phyloP scores from a whole-genome alignment of 2,888 invertebrate genomes.

The Apamea crenata region DNA sequence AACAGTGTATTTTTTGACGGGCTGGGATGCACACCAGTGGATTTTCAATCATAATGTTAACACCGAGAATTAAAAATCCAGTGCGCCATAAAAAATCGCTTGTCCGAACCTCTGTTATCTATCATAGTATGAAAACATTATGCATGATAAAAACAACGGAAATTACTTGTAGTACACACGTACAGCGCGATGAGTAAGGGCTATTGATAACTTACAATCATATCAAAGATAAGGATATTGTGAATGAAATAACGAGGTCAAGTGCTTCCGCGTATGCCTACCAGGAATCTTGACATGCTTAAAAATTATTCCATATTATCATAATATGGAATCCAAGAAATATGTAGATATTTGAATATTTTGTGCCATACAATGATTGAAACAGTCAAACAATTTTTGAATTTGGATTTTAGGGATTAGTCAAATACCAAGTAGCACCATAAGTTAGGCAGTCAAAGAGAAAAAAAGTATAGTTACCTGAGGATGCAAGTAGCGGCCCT shows the following conservation, averaged over 20 bases:
- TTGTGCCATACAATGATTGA: background rate
- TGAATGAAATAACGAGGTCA: slow-evolving; percentile 50
- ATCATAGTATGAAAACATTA: background rate
- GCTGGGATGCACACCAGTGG: background rate
- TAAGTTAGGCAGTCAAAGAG: background rate
- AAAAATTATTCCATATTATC: background rate
- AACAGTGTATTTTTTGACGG: background rate
- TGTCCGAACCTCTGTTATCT: too few relatives aligned
- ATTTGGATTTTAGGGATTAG: background rate
- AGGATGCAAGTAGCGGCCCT: slow-evolving; percentile 97
- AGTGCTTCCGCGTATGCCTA: slow-evolving; percentile 18
- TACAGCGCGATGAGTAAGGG: slow-evolving; percentile 7
- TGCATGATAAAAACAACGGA: background rate
- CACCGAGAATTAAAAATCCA: background rate
- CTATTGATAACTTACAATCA: slow-evolving; percentile 41
- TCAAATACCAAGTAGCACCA: too few relatives aligned
- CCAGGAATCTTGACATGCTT: slow-evolving; percentile 3
- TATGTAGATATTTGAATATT: slow-evolving; percentile 14
- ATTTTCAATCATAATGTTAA: background rate
- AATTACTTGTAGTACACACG: slow-evolving; percentile 4
- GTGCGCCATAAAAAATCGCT: background rate
- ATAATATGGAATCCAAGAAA: slow-evolving; percentile 6
- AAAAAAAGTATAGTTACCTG: slow-evolving; percentile 89
- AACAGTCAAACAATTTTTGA: background rate
- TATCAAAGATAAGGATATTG: slow-evolving; percentile 30